Percentiles rank a stretch among this genome's conserved stretches.
phyloP scores from a whole-genome alignment of 92 coral and sea anemone genomes.

The Pocillopora grandis region DNA sequence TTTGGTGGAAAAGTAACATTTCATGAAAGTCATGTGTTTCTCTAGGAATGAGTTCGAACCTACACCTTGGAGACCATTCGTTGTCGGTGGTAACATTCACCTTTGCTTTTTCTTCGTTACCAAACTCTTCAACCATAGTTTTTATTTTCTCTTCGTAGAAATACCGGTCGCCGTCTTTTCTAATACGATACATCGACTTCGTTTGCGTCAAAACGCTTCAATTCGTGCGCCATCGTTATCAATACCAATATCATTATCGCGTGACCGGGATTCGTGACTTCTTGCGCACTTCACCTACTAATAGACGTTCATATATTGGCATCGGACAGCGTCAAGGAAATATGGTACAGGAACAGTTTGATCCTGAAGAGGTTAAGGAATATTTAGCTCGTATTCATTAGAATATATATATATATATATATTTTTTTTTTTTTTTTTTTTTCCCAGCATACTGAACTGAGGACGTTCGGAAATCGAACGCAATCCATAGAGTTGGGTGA shows the following conservation, averaged over 20 bases:
- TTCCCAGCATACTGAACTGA: too few relatives aligned
- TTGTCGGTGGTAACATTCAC: neutral
- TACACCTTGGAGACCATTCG: conserved; percentile 10
- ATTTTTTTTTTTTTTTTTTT: too few relatives aligned
- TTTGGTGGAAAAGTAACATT: conserved; percentile 1
- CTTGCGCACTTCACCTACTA: too few relatives aligned
- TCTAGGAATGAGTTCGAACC: conserved; percentile 39
- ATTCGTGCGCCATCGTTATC: neutral
- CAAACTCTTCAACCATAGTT: neutral
- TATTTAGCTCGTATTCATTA: conserved; percentile 58
- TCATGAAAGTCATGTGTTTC: conserved; percentile 18
- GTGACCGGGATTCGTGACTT: too few relatives aligned
- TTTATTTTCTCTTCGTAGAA: conserved; percentile 7
- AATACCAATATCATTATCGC: too few relatives aligned
- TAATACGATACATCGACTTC: conserved; percentile 43
- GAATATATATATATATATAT: neutral
- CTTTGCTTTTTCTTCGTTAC: neutral
- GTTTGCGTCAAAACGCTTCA: neutral
- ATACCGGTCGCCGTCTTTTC: conserved; percentile 25
- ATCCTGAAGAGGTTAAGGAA: conserved; percentile 12
- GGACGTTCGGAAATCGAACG: too few relatives aligned
- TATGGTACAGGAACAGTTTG: neutral
- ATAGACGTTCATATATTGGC: too few relatives aligned
- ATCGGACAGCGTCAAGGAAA: too few relatives aligned
- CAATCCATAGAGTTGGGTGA: too few relatives aligned